Conservation (phyloP, 1,140 invertebrate genomes). For the Leptinotarsa undecemlineata region DNA sequence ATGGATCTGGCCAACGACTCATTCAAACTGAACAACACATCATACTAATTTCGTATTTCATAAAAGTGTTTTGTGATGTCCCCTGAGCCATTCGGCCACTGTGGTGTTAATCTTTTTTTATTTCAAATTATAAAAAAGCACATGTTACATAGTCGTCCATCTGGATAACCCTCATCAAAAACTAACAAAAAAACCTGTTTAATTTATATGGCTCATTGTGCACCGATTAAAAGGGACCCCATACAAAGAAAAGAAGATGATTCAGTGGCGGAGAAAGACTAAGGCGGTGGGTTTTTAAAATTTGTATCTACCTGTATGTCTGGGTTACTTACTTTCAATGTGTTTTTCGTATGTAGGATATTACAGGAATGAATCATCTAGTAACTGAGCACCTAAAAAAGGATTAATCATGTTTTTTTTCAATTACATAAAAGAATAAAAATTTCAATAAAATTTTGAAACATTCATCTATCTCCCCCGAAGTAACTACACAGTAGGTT, state of each 20-base stretch:
- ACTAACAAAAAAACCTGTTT: slow-evolving; percentile 22
- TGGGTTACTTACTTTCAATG: too few species aligned
- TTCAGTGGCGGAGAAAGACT: slow-evolving; percentile 11
- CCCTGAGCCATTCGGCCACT: slow-evolving; percentile 45
- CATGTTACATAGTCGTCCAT: slow-evolving; percentile 44
- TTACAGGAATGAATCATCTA: too few species aligned
- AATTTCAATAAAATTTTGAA: too few species aligned
- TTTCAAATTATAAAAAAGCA: slow-evolving; percentile 49
- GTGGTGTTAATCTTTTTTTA: slow-evolving; percentile 49
- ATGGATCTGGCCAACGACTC: not conserved
- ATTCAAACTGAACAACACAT: slow-evolving; percentile 24
- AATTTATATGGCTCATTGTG: slow-evolving; percentile 39
- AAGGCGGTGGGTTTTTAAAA: too few species aligned
- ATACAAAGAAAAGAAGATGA: slow-evolving; percentile 47
- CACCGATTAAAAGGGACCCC: slow-evolving; percentile 50
- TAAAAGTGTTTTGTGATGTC: slow-evolving; percentile 43
- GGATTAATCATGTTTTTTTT: too few species aligned
- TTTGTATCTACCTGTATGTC: too few species aligned
- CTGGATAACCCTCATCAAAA: slow-evolving; percentile 22
- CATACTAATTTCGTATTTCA: slow-evolving; percentile 36
- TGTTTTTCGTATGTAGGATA: too few species aligned
- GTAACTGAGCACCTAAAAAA: too few species aligned
- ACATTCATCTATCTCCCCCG: too few species aligned
- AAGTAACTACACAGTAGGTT: too few species aligned
- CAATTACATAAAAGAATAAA: too few species aligned